Base-by-base conservation (phyloP, 2,888 invertebrate species). In the Tipula unca region DNA sequence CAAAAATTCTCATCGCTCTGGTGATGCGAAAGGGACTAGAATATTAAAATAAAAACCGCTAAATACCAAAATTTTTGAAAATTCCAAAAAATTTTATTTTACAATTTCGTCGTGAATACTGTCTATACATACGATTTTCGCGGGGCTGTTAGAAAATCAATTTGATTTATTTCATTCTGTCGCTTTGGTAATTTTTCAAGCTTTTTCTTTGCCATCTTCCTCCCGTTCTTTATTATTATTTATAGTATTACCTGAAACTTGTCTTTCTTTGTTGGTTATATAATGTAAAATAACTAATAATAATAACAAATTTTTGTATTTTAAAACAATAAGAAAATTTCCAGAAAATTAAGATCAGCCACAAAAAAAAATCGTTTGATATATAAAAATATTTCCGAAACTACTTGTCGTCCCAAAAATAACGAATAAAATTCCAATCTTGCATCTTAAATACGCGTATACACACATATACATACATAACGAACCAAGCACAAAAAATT, bases 251-350 rank as follows among this genome's bases (percentile, higher is more conserved):
- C 48, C 17, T 48, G 48, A 48, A 48, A 6, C n/a, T 69, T 69
- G 25, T 69, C 25, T 69, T 69, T 25, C 17, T 54, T 17, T 20
- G 10, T 69, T 69, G 13, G 69, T 69, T 25, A 17, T 4, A 17
- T 48, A 48, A 48, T 48, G 69, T 17, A 20, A 42, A 4, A 39
- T 39, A 39, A 6, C 1, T 69, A 69, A 25, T 25, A 69, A 69
- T 69, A 69, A 69, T 69, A 69, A 69, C 25, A 69, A 20, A 69
- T 69, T 69, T 25, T 20, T 69, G 69, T 25, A 2, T 69, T 25
- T 69, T 69, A 69, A 69, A 69, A 69, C 69, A 69, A 69, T 69
- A 69, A 69, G 69, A 69, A 69, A 69, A 69, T 69, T 69, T 69
- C 69, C 69, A 69, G 69, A 69, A 69, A 69, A 69, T 69, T 69